Evolutionary conservation across 30 jellyfish, hydroid and myxozoan species (phyloP).

Genomic region (Mastigias papua): DNA sequence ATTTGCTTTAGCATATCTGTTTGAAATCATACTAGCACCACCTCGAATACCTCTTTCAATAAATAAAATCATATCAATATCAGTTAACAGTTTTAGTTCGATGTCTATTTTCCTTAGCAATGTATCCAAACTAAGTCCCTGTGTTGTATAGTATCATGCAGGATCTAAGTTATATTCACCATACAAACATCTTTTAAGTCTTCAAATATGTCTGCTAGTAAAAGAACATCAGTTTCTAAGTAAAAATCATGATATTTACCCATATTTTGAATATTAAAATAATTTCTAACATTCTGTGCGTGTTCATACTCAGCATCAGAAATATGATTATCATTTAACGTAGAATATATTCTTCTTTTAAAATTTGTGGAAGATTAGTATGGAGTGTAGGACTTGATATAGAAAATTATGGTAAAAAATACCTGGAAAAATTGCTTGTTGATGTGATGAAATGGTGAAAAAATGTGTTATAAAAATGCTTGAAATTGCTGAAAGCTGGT

Average conservation of each 20-base stretch:
- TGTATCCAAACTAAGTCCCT: conserved; percentile 36
- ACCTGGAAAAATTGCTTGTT: too few relatives aligned
- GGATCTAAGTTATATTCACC: conserved; percentile 3
- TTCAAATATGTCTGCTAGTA: conserved; percentile 28
- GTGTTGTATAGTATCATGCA: conserved; percentile 4
- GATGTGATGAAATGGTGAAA: too few relatives aligned
- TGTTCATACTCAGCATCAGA: conserved; percentile 14
- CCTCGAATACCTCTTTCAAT: conserved; percentile 38
- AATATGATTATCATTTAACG: neutral
- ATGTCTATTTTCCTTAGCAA: neutral
- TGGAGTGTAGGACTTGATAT: too few relatives aligned
- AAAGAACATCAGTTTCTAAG: conserved; percentile 12
- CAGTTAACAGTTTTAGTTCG: neutral
- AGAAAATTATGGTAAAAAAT: too few relatives aligned
- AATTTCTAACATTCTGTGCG: conserved; percentile 21
- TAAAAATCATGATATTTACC: conserved; percentile 41
- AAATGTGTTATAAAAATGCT: too few relatives aligned
- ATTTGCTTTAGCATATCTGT: conserved; percentile 56
- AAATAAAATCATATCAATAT: conserved; percentile 6
- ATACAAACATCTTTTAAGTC: neutral
- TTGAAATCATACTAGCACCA: conserved; percentile 33
- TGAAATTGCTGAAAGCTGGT: too few relatives aligned
- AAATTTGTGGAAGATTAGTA: too few relatives aligned
- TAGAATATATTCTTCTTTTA: too few relatives aligned
- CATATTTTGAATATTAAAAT: neutral